Conservation (phyloP, 2,797 vertebrate species). For the Falco rusticolus region DNA sequence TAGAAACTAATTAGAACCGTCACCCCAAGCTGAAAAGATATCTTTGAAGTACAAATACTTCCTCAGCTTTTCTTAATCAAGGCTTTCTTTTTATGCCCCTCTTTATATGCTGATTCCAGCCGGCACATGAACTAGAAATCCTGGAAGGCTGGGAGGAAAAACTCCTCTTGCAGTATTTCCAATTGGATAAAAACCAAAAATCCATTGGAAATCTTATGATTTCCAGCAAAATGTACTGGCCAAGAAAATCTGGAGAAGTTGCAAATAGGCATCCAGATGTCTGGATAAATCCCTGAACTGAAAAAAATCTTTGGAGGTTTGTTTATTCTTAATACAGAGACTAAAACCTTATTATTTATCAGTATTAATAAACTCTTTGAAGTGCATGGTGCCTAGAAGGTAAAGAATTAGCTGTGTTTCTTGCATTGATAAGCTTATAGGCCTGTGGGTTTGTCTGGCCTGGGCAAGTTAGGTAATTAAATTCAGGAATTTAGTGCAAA, state of each 20-base stretch:
- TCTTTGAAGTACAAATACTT: conserved; percentile 55
- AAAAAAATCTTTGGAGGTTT: background rate
- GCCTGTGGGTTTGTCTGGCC: background rate
- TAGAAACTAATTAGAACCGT: conserved; percentile 37
- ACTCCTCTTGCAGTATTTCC: conserved; percentile 17
- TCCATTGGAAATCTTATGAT: conserved; percentile 27
- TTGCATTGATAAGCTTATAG: background rate
- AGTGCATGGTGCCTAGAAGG: background rate
- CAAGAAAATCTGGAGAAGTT: conserved; percentile 37
- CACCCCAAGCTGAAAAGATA: conserved; percentile 27
- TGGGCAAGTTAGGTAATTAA: background rate
- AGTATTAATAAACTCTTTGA: background rate
- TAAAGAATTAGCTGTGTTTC: background rate
- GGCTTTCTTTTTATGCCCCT: conserved; percentile 13
- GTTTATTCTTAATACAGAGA: background rate
- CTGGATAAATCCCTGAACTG: background rate
- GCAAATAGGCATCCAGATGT: conserved; percentile 50
- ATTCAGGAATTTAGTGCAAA: background rate
- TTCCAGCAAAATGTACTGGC: background rate
- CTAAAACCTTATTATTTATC: background rate
- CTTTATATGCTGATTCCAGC: background rate
- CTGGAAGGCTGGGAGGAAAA: conserved; percentile 54
- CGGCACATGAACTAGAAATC: conserved; percentile 9
- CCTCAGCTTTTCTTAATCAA: conserved; percentile 47
- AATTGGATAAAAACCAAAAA: conserved; percentile 30